These are phyloP conservation scores for Fistularia commersonii DNA, from an alignment of 2,797 vertebrate genomes.

Conservation along the genomic window DNA sequence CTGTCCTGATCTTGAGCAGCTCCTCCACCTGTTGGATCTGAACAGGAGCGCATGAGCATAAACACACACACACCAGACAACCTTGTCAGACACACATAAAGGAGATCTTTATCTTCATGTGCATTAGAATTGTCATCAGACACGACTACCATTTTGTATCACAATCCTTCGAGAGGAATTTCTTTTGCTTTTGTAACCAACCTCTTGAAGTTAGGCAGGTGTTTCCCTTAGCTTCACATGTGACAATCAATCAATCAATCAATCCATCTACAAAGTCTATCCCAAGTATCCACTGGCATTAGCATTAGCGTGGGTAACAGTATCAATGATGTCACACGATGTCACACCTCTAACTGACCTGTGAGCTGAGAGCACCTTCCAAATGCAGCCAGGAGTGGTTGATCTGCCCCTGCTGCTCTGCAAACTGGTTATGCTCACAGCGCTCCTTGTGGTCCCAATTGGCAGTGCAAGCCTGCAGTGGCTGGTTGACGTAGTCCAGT, in stretches of 20 bases:
- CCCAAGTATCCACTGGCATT: no score
- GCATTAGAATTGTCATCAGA: no score
- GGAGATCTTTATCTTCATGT: not conserved
- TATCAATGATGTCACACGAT: no score
- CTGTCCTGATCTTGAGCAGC: conserved; percentile 67
- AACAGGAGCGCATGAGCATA: not conserved
- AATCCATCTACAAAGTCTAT: no score
- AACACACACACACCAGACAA: not conserved
- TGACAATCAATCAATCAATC: no score
- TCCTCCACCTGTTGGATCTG: conserved; percentile 80
- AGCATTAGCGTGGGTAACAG: no score
- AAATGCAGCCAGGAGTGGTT: conserved; percentile 79
- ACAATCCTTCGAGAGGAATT: no score
- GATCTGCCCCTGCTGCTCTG: conserved; percentile 82
- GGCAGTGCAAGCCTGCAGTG: conserved; percentile 68
- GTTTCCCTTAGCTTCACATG: no score
- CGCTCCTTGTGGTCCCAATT: conserved; percentile 74
- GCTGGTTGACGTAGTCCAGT: conserved; percentile 83
- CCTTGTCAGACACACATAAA: not conserved
- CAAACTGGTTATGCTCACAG: conserved; percentile 77
- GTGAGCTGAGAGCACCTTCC: conserved; percentile 68
- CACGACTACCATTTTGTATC: no score
- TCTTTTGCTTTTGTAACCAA: no score
- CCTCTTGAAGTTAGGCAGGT: no score
- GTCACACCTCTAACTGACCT: conserved; percentile 65